These are phyloP conservation scores for Syrphus vitripennis DNA, from an alignment of 2,888 invertebrate genomes.

Conservation along the genomic window DNA sequence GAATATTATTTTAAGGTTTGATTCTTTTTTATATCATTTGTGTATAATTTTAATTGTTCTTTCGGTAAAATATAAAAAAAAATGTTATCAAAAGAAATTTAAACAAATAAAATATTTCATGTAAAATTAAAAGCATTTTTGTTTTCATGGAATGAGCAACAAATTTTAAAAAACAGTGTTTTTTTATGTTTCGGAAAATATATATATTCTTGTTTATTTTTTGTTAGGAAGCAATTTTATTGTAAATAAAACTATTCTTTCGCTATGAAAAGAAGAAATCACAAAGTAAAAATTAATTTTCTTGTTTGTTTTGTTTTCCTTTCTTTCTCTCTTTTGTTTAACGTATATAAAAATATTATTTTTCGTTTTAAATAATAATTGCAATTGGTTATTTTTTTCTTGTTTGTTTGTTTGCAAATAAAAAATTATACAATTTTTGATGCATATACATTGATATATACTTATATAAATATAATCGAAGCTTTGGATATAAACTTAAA, in stretches of 20 bases:
- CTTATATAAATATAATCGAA: constrained; percentile 56
- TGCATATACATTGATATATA: constrained; percentile 17
- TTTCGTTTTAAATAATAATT: constrained; percentile 48
- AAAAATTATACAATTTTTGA: constrained; percentile 21
- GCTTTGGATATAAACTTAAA: constrained; percentile 65
- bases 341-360: constrained; percentile 57
- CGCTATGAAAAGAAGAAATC: constrained; percentile 44
- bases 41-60: constrained; percentile 25
- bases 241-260: constrained; percentile 59
- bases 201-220: neutral
- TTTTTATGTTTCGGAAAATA: constrained; percentile 16
- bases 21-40: constrained; percentile 26
- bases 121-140: constrained; percentile 58
- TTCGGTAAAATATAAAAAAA: constrained; percentile 46
- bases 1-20: constrained; percentile 36
- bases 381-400: constrained; percentile 47
- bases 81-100: constrained; percentile 6
- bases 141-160: constrained; percentile 64
- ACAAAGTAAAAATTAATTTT: constrained; percentile 53
- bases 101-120: constrained; percentile 25
- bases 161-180: constrained; percentile 44
- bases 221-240: constrained; percentile 60
- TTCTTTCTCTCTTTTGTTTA: neutral
- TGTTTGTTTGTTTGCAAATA: constrained; percentile 40
- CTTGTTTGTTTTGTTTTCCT: neutral